These are phyloP conservation scores for Macrotus californicus DNA, from an alignment of 2,113 vertebrate species.

Conservation along the genomic window DNA sequence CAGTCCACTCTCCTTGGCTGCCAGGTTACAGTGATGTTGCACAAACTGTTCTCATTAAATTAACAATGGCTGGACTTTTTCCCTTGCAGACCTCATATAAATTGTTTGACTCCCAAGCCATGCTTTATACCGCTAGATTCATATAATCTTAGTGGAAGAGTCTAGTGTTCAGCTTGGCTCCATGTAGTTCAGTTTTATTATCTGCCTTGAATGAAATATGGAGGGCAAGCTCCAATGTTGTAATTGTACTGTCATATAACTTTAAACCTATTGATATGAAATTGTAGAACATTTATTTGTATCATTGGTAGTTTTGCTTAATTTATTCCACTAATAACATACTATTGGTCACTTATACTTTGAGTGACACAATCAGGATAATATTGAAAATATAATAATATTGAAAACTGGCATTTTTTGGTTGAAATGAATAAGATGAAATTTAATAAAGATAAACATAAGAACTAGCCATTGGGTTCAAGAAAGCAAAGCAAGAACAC, in stretches of 20 bases:
- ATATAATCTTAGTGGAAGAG: background rate
- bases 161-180: background rate
- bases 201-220: background rate
- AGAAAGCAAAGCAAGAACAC: background rate
- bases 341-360: background rate
- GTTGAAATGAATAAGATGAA: background rate
- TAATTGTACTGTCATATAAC: background rate
- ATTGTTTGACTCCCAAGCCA: background rate
- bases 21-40: no score
- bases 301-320: background rate
- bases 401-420: background rate
- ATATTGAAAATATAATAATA: no score
- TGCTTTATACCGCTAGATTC: background rate
- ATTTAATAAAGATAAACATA: constrained; percentile 28
- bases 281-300: constrained; percentile 24
- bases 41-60: no score
- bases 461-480: background rate
- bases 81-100: background rate
- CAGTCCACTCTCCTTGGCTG: no score
- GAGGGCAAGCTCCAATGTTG: background rate
- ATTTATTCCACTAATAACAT: background rate
- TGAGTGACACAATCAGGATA: background rate
- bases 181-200: background rate
- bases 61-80: no score
- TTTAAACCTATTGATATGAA: constrained; percentile 1